A percentile compares a stretch with the other conserved stretches of the same genome.
Evolutionary conservation across 1,140 invertebrate genomes (phyloP).

Genomic region (Dinoponera quadriceps): DNA sequence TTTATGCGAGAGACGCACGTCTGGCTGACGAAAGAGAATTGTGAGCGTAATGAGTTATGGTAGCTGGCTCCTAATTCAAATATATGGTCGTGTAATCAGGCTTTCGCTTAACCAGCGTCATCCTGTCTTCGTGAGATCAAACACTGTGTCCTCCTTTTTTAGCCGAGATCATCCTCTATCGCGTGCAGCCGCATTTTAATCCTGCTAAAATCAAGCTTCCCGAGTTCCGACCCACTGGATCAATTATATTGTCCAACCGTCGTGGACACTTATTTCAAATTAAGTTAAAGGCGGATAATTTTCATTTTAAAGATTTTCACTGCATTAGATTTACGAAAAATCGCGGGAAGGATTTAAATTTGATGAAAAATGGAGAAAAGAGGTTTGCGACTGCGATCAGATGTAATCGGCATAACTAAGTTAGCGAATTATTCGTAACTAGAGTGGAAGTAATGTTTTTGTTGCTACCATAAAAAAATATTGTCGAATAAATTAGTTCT

Average conservation of each 20-base stretch:
- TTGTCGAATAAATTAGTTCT: too few species aligned
- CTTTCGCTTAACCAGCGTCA: slow-evolving; percentile 36
- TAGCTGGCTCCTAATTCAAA: slow-evolving; percentile 68
- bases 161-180: slow-evolving; percentile 30
- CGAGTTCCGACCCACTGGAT: slow-evolving; percentile 3
- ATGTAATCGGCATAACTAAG: too few species aligned
- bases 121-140: slow-evolving; percentile 20
- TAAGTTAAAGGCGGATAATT: background rate
- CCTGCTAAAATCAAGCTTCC: background rate
- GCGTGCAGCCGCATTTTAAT: slow-evolving; percentile 18
- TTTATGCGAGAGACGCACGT: slow-evolving; percentile 65
- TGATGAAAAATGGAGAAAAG: background rate
- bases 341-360: background rate
- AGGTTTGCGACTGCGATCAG: too few species aligned
- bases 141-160: slow-evolving; percentile 7
- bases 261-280: background rate
- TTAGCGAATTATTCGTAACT: too few species aligned
- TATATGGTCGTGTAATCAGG: slow-evolving; percentile 72
- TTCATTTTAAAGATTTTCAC: slow-evolving; percentile 6
- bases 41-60: slow-evolving; percentile 71
- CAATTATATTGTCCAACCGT: background rate
- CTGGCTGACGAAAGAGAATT: slow-evolving; percentile 74
- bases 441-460: too few species aligned
- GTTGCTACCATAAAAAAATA: too few species aligned
- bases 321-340: background rate